Conservation (phyloP, 2,888 invertebrate species). For the Beris chalybata region DNA sequence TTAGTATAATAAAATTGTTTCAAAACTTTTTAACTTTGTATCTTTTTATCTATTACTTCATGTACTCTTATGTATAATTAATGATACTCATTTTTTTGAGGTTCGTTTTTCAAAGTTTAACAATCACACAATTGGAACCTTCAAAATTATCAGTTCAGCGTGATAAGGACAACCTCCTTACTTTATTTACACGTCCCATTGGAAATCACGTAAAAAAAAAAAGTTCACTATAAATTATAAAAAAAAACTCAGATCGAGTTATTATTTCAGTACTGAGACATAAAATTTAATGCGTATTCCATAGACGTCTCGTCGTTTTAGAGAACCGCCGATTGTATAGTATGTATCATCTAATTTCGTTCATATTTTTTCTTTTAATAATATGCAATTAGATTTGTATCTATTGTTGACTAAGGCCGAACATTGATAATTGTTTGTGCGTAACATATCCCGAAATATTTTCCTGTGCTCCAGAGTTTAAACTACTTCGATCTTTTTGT, state of each 20-base stretch:
- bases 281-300: background rate
- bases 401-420: constrained; percentile 42
- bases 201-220: too few species aligned
- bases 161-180: too few species aligned
- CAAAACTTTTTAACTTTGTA: too few species aligned
- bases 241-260: too few species aligned
- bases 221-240: too few species aligned
- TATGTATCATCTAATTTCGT: background rate
- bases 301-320: background rate
- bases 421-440: constrained; percentile 48
- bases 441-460: constrained; percentile 49
- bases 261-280: too few species aligned
- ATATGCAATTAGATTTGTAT: background rate
- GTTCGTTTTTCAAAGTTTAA: constrained; percentile 10
- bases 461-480: constrained; percentile 32
- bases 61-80: background rate
- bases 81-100: constrained; percentile 16
- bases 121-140: constrained; percentile 9
- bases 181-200: too few species aligned
- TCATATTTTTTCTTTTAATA: background rate
- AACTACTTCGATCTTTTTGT: constrained; percentile 29
- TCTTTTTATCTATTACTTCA: too few species aligned
- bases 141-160: background rate
- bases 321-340: background rate
- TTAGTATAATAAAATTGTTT: too few species aligned